A percentile compares a stretch with the other conserved stretches of the same genome.
These are phyloP conservation scores for Platycercus adscitus DNA, from an alignment of 2,113 vertebrate species.

Conservation along the genomic window DNA sequence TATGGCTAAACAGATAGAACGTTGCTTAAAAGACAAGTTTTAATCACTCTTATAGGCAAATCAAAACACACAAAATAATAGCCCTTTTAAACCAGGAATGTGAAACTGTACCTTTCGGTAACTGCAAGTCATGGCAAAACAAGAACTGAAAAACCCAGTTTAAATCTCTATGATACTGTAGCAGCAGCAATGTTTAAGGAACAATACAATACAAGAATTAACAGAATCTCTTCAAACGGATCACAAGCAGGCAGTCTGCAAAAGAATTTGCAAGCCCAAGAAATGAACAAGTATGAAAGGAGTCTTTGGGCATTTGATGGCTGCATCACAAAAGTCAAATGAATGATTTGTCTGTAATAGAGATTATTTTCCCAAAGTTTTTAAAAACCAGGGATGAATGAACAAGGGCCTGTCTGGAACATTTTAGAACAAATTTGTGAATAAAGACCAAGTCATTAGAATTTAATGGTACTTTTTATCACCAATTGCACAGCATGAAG, in stretches of 20 bases:
- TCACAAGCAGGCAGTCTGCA: not conserved
- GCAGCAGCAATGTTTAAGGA: not conserved
- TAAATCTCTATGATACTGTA: not conserved
- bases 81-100: not conserved
- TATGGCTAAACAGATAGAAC: not conserved
- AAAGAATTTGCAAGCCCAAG: not conserved
- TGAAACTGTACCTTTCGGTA: not conserved
- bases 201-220: not conserved
- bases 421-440: not conserved
- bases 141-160: not conserved
- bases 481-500: not conserved
- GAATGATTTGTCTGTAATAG: not conserved
- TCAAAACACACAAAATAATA: not conserved
- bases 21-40: not conserved
- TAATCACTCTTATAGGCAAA: not conserved
- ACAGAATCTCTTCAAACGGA: not conserved
- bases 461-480: not conserved
- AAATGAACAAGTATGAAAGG: not conserved
- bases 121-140: not conserved
- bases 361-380: not conserved
- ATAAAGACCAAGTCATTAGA: not conserved
- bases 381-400: not conserved
- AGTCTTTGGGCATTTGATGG: not conserved
- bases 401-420: not conserved
- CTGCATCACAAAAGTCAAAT: not conserved